A percentile compares a stretch with the other conserved stretches of the same genome.
These are phyloP conservation scores for Hylaeus volcanicus DNA, from an alignment of 1,140 invertebrate species.

Conservation along the genomic window DNA sequence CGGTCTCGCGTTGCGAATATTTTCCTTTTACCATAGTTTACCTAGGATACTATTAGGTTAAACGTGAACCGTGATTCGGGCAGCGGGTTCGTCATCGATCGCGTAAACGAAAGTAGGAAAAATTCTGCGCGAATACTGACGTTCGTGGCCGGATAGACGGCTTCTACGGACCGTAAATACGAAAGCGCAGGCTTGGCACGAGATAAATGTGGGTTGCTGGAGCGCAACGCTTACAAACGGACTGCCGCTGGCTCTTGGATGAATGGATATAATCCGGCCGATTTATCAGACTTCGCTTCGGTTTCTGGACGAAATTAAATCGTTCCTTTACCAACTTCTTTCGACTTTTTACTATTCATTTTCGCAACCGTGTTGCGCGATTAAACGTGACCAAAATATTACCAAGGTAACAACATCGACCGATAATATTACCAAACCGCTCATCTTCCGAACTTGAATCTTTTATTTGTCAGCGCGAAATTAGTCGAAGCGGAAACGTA, in stretches of 20 bases:
- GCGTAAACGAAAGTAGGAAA: constrained; percentile 13
- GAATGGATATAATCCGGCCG: constrained; percentile 39
- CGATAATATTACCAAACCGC: too few species aligned
- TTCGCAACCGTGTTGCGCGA: too few species aligned
- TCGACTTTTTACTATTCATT: too few species aligned
- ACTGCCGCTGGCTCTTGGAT: constrained; percentile 5
- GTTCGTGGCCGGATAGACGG: not conserved
- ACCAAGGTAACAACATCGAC: too few species aligned
- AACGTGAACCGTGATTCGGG: too few species aligned
- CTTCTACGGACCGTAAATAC: constrained; percentile 24
- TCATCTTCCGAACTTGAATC: too few species aligned
- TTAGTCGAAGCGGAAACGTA: too few species aligned
- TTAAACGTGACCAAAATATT: too few species aligned
- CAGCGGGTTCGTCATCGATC: constrained; percentile 5
- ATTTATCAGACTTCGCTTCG: constrained; percentile 22
- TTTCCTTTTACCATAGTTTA: not conserved
- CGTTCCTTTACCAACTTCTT: not conserved
- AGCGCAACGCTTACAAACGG: constrained; percentile 24
- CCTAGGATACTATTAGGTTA: too few species aligned
- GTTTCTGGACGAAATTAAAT: constrained; percentile 15
- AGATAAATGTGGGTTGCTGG: constrained; percentile 55
- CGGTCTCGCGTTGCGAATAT: not conserved
- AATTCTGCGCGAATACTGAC: constrained; percentile 28
- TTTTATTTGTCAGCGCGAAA: too few species aligned
- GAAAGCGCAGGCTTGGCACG: constrained; percentile 70